Conservation (phyloP, 1,140 invertebrate genomes). For the Diploscapter pachys region DNA sequence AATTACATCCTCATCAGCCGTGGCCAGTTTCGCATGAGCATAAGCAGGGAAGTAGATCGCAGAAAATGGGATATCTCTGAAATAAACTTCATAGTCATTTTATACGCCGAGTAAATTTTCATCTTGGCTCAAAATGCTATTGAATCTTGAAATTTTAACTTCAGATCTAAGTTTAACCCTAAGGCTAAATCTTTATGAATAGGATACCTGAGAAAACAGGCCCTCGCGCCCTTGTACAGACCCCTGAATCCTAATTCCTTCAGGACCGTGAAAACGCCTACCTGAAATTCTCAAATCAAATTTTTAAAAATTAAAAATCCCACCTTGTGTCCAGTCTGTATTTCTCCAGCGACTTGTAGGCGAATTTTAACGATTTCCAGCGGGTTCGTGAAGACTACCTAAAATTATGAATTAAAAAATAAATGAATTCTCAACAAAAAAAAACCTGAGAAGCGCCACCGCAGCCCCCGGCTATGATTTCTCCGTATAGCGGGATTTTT, state of each 20-base stretch:
- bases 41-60: conserved; percentile 98
- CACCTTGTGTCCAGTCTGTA: conserved; percentile 64
- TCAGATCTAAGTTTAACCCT: no score
- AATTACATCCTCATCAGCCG: conserved; percentile 71
- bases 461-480: conserved; percentile 85
- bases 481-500: conserved; percentile 77
- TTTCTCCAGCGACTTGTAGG: conserved; percentile 95
- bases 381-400: conserved; percentile 89
- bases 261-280: conserved; percentile 49
- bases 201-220: conserved; percentile 43
- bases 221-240: conserved; percentile 63
- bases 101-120: no score
- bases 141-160: no score
- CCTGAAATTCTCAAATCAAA: conserved; percentile 27
- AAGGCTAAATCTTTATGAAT: no score
- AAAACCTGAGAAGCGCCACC: conserved; percentile 81
- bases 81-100: not conserved
- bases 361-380: conserved; percentile 98
- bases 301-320: not conserved
- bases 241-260: conserved; percentile 56
- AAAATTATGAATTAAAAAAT: conserved; percentile 62
- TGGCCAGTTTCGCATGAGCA: conserved; percentile 79
- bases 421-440: not conserved
- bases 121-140: no score
- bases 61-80: conserved; percentile 65